A percentile compares a stretch with the other conserved stretches of the same genome.
Conservation (phyloP, 2,888 invertebrate genomes). For the Drosophila histrio region DNA sequence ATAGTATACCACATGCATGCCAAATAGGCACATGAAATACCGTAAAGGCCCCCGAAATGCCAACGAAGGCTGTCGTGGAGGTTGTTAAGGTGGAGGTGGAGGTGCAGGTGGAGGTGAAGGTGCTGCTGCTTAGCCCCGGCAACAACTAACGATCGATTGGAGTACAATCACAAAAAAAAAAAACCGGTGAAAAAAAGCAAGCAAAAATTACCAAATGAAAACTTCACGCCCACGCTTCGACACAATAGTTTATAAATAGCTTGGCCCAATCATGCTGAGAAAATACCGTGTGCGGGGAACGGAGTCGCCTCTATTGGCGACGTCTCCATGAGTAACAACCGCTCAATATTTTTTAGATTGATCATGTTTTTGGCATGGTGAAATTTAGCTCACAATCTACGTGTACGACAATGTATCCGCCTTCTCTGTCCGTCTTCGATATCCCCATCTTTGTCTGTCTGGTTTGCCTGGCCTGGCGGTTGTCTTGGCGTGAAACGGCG, state of each 20-base stretch:
- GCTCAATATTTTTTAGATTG: constrained; percentile 66
- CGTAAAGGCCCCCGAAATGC: constrained; percentile 10
- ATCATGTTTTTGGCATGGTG: constrained; percentile 63
- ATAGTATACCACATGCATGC: constrained; percentile 7
- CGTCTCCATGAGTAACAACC: constrained; percentile 63
- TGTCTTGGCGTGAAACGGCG: constrained; percentile 19
- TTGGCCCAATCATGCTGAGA: constrained; percentile 59
- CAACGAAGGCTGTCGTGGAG: constrained; percentile 7
- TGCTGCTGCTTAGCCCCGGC: neutral
- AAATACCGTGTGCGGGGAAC: constrained; percentile 4
- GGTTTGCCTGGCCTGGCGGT: neutral
- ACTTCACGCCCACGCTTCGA: constrained; percentile 39
- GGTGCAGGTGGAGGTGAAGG: neutral
- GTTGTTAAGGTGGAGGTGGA: neutral
- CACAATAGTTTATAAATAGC: constrained; percentile 69
- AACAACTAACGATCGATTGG: constrained; percentile 11
- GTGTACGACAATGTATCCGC: constrained; percentile 7
- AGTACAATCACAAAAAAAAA: neutral
- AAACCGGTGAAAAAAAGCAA: neutral
- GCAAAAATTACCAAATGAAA: constrained; percentile 39
- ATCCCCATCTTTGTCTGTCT: neutral
- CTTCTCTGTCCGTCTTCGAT: constrained; percentile 2
- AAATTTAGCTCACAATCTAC: constrained; percentile 56
- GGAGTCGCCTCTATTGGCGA: constrained; percentile 36
- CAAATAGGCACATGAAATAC: constrained; percentile 17